phyloP scores from a whole-genome alignment of 2,888 invertebrate species.

The Ypsolopha scabrella region DNA sequence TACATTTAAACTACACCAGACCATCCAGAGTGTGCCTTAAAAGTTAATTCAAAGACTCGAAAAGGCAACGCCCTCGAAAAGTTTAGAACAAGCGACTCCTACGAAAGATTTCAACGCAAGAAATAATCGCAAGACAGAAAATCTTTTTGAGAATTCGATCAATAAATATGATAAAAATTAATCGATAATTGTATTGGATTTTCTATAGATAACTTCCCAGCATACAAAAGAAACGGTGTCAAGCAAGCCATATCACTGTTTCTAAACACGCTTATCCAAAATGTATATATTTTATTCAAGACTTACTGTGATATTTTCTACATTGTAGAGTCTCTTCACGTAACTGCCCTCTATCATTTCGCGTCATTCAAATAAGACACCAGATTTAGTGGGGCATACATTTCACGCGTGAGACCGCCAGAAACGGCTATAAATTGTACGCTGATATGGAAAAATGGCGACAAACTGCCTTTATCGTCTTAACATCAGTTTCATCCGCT shows the following conservation, averaged over 20 bases:
- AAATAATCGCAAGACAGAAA: neutral
- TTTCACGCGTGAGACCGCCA: conserved; percentile 42
- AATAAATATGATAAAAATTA: too few relatives aligned
- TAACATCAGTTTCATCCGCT: conserved; percentile 20
- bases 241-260: too few relatives aligned
- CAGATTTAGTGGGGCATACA: conserved; percentile 27
- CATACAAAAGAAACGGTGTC: too few relatives aligned
- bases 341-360: conserved; percentile 22
- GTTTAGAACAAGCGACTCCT: neutral
- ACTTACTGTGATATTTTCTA: neutral
- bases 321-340: conserved; percentile 6
- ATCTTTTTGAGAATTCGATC: too few relatives aligned
- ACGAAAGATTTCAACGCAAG: neutral
- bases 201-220: too few relatives aligned
- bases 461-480: conserved; percentile 41
- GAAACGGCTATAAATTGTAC: conserved; percentile 40
- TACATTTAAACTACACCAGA: too few relatives aligned
- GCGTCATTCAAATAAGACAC: conserved; percentile 24
- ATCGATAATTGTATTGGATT: too few relatives aligned
- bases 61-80: neutral
- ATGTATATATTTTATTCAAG: too few relatives aligned
- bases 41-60: neutral
- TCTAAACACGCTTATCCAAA: too few relatives aligned
- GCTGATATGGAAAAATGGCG: conserved; percentile 44
- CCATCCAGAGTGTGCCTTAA: neutral